phyloP scores from a whole-genome alignment of 2,113 vertebrate species.

The Sinocyclocheilus anshuiensis region DNA sequence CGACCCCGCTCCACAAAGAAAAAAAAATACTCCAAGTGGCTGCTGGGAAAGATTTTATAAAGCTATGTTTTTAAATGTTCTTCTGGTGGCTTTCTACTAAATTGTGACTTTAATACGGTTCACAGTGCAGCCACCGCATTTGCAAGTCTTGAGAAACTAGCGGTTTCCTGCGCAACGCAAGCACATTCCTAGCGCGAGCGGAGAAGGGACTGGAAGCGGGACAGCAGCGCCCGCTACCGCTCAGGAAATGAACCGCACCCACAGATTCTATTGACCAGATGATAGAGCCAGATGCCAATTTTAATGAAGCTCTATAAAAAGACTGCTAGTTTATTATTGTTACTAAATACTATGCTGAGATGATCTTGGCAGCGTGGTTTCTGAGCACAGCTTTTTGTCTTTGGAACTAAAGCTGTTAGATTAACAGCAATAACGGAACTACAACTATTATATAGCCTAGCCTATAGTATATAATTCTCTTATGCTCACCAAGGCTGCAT shows the following conservation, averaged over 20 bases:
- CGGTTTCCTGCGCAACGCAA: constrained; percentile 54
- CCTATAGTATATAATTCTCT: background rate
- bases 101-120: background rate
- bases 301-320: background rate
- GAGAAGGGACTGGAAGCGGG: constrained; percentile 22
- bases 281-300: background rate
- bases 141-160: constrained; percentile 36
- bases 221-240: constrained; percentile 57
- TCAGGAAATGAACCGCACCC: background rate
- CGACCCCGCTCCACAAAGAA: constrained; percentile 29
- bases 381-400: too few species aligned
- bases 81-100: background rate
- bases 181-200: constrained; percentile 36
- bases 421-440: too few species aligned
- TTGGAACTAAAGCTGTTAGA: background rate
- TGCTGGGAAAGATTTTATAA: background rate
- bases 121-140: background rate
- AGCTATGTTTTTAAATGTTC: background rate
- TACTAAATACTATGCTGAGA: background rate
- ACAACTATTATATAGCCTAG: too few species aligned
- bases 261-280: background rate
- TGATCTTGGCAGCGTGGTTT: background rate
- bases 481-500: background rate
- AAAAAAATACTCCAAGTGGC: background rate
- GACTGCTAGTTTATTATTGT: background rate